Conservation (phyloP, 2,113 vertebrate genomes). For the Microtus montanus region DNA sequence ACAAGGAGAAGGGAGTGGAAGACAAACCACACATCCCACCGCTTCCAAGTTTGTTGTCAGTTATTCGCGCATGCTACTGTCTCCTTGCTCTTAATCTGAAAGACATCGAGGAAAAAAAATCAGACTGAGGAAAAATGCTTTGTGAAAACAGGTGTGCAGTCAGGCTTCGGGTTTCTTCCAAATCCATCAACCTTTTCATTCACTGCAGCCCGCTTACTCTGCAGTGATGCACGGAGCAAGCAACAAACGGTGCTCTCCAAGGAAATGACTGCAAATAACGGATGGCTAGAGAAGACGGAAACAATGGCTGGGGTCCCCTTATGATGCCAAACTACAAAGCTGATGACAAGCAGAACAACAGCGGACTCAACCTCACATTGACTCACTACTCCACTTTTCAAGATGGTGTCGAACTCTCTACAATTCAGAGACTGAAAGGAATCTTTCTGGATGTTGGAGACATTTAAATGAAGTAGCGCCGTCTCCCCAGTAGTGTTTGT, state of each 20-base stretch:
- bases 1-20: too few relatives aligned
- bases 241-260: neutral
- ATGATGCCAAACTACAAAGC: neutral
- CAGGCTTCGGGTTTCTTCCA: constrained; percentile 29
- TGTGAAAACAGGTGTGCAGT: neutral
- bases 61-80: neutral
- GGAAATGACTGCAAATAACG: constrained; percentile 35
- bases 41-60: neutral
- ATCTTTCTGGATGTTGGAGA: neutral
- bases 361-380: neutral
- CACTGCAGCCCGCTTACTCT: neutral
- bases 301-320: neutral
- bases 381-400: neutral
- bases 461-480: neutral
- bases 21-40: too few relatives aligned
- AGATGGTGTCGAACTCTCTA: neutral
- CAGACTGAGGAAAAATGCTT: neutral
- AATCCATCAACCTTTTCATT: constrained; percentile 10
- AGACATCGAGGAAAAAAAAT: neutral
- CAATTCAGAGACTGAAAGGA: neutral
- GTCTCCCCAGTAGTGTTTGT: neutral
- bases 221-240: neutral
- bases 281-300: neutral
- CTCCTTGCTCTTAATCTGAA: constrained; percentile 3
- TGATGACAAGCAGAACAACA: neutral